Conservation (phyloP, 2,797 vertebrate species). For the Spinus olivaceus region DNA sequence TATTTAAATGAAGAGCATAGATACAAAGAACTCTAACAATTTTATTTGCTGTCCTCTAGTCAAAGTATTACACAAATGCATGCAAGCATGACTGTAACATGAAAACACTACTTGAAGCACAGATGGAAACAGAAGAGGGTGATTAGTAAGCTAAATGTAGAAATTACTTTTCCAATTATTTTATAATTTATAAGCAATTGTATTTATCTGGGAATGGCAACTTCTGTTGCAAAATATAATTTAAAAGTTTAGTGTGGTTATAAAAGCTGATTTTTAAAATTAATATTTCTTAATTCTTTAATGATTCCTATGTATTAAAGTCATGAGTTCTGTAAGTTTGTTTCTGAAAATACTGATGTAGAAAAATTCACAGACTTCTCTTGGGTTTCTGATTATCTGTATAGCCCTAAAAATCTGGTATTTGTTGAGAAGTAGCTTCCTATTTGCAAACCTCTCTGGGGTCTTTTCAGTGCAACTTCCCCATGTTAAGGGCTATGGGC, state of each 20-base stretch:
- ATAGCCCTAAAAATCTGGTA: not conserved
- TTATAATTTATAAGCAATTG: not conserved
- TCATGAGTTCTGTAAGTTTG: not conserved
- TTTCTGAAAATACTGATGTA: not conserved
- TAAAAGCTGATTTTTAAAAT: not conserved
- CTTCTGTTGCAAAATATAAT: not conserved
- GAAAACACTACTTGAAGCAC: not conserved
- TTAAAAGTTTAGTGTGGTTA: not conserved
- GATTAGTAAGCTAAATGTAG: not conserved
- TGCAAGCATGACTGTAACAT: not conserved
- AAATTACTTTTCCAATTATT: not conserved
- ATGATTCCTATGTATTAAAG: not conserved
- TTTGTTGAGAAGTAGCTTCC: not conserved
- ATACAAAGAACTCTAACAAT: not conserved
- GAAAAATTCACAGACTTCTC: not conserved
- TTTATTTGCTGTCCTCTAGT: not conserved
- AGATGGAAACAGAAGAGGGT: not conserved
- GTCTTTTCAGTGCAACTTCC: not conserved
- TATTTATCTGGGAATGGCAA: not conserved
- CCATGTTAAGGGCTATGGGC: not conserved
- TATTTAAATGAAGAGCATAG: not conserved
- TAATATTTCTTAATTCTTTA: not conserved
- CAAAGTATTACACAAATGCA: not conserved
- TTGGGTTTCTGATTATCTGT: not conserved
- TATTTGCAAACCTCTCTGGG: not conserved